phyloP scores from a whole-genome alignment of 2,888 invertebrate species.

The Aporophyla nigra region DNA sequence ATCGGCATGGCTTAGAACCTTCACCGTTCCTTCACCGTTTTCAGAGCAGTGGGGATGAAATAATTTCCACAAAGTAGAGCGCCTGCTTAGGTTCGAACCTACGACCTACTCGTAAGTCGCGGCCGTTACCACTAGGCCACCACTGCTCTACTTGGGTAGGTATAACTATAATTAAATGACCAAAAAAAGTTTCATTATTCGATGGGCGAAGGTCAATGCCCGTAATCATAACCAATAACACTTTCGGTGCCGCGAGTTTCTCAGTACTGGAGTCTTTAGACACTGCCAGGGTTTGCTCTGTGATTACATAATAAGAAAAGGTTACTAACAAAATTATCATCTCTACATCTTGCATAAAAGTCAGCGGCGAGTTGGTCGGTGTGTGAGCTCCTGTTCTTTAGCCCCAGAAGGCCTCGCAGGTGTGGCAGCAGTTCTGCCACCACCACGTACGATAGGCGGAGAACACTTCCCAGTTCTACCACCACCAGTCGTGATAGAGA shows the following conservation, averaged over 20 bases:
- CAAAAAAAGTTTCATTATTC: no score
- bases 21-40: no score
- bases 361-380: constrained; percentile 75
- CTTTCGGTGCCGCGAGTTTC: neutral
- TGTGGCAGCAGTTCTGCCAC: constrained; percentile 92
- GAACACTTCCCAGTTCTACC: constrained; percentile 91
- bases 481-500: constrained; percentile 90
- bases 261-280: neutral
- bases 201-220: no score
- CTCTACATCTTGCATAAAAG: constrained; percentile 74
- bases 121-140: no score
- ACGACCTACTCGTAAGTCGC: no score
- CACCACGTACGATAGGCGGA: constrained; percentile 93
- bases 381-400: constrained; percentile 74
- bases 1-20: no score
- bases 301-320: neutral
- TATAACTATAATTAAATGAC: no score
- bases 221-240: no score
- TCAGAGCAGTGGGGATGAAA: no score
- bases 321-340: constrained; percentile 81
- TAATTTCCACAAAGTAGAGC: no score
- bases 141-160: no score
- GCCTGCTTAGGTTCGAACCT: no score
- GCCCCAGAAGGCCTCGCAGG: constrained; percentile 82
- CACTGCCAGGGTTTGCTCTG: neutral